Conservation (phyloP, 1,140 invertebrate genomes). For the Brachystomella parvula region DNA sequence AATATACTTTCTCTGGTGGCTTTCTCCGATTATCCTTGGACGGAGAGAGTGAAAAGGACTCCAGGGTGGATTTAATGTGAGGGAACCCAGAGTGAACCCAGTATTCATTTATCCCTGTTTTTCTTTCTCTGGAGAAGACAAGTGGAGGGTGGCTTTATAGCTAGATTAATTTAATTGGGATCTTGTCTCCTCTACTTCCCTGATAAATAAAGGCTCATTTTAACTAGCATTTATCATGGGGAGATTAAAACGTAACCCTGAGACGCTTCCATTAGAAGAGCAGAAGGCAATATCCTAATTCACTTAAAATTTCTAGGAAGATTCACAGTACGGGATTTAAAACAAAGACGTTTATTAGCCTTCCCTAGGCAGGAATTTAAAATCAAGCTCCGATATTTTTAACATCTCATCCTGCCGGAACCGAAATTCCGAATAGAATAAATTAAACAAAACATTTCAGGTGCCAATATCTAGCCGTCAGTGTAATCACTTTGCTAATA, state of each 20-base stretch:
- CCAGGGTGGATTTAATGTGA: slow-evolving; percentile 26
- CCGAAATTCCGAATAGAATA: neutral
- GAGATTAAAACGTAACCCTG: slow-evolving; percentile 29
- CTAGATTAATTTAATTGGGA: slow-evolving; percentile 39
- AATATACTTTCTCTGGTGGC: neutral
- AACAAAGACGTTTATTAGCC: neutral
- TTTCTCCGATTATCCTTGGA: neutral
- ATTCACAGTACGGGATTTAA: neutral
- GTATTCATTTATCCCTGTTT: neutral
- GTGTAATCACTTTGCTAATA: too few relatives aligned
- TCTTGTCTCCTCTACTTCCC: slow-evolving; percentile 25
- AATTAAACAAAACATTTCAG: too few relatives aligned
- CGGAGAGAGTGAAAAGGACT: slow-evolving; percentile 18
- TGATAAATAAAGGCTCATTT: slow-evolving; percentile 34
- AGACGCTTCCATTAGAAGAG: neutral
- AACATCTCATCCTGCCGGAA: neutral
- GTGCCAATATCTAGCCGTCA: too few relatives aligned
- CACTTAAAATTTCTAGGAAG: neutral
- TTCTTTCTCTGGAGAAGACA: neutral
- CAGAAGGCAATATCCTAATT: neutral
- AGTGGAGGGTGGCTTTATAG: slow-evolving; percentile 32
- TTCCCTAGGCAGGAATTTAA: neutral
- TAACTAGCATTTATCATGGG: slow-evolving; percentile 35
- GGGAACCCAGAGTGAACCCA: slow-evolving; percentile 2
- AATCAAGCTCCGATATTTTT: neutral